A percentile compares a stretch with the other conserved stretches of the same genome.
Evolutionary conservation across 2,888 invertebrate species (phyloP).

Genomic region (Antheraea yamamai): DNA sequence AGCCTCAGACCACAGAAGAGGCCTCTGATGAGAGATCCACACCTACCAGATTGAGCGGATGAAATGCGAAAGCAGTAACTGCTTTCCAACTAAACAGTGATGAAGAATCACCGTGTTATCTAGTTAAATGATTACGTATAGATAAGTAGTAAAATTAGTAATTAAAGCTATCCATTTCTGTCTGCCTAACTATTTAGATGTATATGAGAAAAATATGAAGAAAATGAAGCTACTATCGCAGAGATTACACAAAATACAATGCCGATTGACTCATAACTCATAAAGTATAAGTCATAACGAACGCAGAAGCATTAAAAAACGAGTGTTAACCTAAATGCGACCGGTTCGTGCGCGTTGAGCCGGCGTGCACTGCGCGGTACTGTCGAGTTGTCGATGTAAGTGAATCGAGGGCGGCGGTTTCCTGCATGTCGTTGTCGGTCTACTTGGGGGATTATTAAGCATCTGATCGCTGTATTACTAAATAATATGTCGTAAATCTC

Average conservation of each 20-base stretch:
- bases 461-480: constrained; percentile 14
- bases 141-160: not conserved
- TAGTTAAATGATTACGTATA: not conserved
- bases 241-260: not conserved
- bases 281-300: constrained; percentile 16
- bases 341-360: constrained; percentile 29
- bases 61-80: too few species aligned
- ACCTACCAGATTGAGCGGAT: too few species aligned
- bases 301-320: constrained; percentile 32
- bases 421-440: constrained; percentile 20
- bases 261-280: not conserved
- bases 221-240: not conserved
- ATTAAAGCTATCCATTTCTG: not conserved
- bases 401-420: constrained; percentile 27
- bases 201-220: not conserved
- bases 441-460: constrained; percentile 1
- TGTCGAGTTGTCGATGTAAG: constrained; percentile 24
- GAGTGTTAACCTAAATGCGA: constrained; percentile 43
- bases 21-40: too few species aligned
- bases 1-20: too few species aligned
- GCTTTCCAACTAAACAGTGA: too few species aligned
- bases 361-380: not conserved
- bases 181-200: not conserved
- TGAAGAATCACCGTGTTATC: too few species aligned
- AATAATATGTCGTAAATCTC: constrained; percentile 11